Evolutionary conservation across 2,888 invertebrate genomes (phyloP).

Genomic region (Caenorhabditis japonica): DNA sequence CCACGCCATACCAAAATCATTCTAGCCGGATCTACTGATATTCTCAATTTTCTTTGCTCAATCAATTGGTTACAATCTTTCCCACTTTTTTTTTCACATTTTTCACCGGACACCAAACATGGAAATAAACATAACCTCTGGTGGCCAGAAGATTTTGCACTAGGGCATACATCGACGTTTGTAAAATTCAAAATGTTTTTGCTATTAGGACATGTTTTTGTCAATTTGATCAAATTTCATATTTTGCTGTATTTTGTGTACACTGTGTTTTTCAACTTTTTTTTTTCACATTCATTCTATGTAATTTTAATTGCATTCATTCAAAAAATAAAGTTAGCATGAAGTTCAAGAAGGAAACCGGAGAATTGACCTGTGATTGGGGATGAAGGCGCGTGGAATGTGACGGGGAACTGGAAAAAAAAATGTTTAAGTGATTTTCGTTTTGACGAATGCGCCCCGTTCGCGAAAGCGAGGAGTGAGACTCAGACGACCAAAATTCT

Average conservation of each 20-base stretch:
- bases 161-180: no score
- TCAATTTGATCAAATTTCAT: constrained; percentile 21
- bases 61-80: constrained; percentile 32
- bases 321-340: constrained; percentile 11
- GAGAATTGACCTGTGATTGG: constrained; percentile 29
- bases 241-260: background rate
- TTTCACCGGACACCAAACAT: no score
- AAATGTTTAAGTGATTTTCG: background rate
- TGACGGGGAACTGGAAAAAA: constrained; percentile 46
- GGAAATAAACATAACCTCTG: no score
- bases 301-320: constrained; percentile 10
- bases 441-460: no score
- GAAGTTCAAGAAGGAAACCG: constrained; percentile 32
- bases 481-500: no score
- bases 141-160: no score
- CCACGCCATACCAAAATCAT: constrained; percentile 34
- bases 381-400: constrained; percentile 32
- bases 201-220: constrained; percentile 6
- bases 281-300: constrained; percentile 1
- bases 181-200: constrained; percentile 18
- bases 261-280: no score
- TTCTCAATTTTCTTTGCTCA: no score
- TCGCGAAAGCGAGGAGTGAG: background rate
- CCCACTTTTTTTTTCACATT: constrained; percentile 9
- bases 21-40: constrained; percentile 5